These are phyloP conservation scores for Netelia fuscicornis DNA, from an alignment of 2,888 invertebrate genomes.

Conservation along the genomic window DNA sequence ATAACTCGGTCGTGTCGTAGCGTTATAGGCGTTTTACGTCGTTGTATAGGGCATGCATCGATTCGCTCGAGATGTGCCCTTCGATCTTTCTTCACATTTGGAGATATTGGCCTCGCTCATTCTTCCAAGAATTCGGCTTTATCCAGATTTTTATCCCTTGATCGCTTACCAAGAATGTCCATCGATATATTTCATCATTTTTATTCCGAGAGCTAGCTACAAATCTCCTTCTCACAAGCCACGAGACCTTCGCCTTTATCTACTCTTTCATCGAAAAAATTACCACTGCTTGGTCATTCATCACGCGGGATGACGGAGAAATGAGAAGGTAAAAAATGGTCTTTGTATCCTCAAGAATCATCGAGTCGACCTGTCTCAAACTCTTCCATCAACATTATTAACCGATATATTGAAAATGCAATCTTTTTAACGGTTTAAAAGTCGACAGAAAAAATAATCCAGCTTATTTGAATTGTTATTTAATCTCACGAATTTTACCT, in stretches of 20 bases:
- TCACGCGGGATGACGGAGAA: background rate
- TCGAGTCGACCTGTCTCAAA: no score
- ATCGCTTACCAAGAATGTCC: conserved; percentile 26
- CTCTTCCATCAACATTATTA: no score
- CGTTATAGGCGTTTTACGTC: background rate
- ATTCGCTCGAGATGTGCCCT: conserved; percentile 23
- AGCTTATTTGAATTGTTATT: no score
- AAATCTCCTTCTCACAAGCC: background rate
- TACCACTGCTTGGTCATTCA: background rate
- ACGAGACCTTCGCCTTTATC: background rate
- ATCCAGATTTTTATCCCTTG: background rate
- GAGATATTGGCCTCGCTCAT: conserved; percentile 38
- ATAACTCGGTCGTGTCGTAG: conserved; percentile 44
- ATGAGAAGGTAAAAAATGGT: background rate
- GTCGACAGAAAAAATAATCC: no score
- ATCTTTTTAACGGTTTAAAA: no score
- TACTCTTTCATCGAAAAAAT: background rate
- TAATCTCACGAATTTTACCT: no score
- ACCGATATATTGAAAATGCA: no score
- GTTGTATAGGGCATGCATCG: background rate
- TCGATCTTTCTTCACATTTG: background rate
- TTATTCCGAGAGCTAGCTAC: background rate
- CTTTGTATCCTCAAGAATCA: no score
- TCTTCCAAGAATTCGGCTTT: conserved; percentile 18
- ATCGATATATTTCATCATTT: conserved; percentile 35